These are phyloP conservation scores for Seira sanloemensis DNA, from an alignment of 2,888 invertebrate genomes.

Conservation along the genomic window DNA sequence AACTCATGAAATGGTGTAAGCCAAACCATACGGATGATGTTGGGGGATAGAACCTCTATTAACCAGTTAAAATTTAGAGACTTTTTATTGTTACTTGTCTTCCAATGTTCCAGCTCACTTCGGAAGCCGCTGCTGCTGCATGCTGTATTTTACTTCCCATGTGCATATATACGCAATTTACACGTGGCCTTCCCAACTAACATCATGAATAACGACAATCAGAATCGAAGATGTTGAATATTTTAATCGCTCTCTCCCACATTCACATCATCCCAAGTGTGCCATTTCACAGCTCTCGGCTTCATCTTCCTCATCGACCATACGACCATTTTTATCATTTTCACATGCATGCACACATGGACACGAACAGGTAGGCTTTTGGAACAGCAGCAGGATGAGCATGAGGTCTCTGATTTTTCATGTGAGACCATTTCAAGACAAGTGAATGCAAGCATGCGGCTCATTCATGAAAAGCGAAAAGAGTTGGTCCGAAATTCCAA, in stretches of 20 bases:
- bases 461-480: background rate
- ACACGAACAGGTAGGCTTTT: background rate
- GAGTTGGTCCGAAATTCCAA: background rate
- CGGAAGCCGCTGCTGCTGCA: background rate
- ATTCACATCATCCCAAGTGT: background rate
- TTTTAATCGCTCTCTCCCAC: background rate
- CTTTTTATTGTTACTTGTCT: too few species aligned
- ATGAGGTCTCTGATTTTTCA: background rate
- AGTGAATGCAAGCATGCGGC: background rate
- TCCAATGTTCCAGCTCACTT: background rate
- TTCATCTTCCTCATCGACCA: background rate
- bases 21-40: too few species aligned
- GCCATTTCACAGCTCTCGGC: background rate
- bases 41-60: too few species aligned
- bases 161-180: background rate
- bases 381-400: background rate
- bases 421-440: conserved; percentile 3
- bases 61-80: too few species aligned
- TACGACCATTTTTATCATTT: too few species aligned
- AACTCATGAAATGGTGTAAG: too few species aligned
- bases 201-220: background rate
- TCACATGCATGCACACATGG: background rate
- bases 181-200: background rate
- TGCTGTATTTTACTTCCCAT: background rate
- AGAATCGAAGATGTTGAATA: background rate